A percentile compares a stretch with the other conserved stretches of the same genome.
phyloP scores from a whole-genome alignment of 2,113 vertebrate genomes.

The Atrichornis clamosus region DNA sequence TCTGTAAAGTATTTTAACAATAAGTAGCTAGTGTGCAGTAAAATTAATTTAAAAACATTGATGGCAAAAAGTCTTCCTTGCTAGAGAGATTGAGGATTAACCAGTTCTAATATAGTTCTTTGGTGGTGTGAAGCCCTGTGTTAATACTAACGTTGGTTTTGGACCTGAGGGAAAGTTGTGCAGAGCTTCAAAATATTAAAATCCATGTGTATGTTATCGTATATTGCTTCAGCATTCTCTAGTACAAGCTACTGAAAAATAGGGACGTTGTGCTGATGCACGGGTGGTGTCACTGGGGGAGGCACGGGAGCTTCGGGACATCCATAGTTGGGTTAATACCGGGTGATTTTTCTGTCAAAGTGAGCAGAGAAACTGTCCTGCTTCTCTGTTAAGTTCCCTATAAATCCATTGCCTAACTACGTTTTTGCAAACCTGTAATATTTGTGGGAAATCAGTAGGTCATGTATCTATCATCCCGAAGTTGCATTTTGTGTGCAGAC shows the following conservation, averaged over 20 bases:
- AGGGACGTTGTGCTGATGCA: neutral
- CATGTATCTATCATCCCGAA: rapidly evolving
- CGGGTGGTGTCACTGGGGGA: neutral
- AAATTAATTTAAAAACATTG: neutral
- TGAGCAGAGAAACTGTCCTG: neutral
- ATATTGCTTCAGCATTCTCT: neutral
- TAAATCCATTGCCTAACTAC: neutral
- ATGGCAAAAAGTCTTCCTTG: neutral
- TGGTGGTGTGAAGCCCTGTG: neutral
- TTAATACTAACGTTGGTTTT: neutral
- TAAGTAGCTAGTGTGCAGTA: neutral
- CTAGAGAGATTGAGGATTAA: neutral
- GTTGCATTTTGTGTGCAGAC: neutral
- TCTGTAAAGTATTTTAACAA: neutral
- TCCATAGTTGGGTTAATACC: rapidly evolving
- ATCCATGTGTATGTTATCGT: neutral
- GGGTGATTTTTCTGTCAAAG: neutral
- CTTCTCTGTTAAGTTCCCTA: neutral
- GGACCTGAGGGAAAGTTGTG: neutral
- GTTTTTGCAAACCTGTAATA: neutral
- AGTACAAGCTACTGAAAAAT: neutral
- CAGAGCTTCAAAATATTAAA: neutral
- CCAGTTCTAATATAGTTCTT: neutral
- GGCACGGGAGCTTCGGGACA: neutral
- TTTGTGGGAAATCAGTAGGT: neutral